Base-by-base conservation (phyloP, 2,888 invertebrate species). In the Periphyllus acericola region DNA sequence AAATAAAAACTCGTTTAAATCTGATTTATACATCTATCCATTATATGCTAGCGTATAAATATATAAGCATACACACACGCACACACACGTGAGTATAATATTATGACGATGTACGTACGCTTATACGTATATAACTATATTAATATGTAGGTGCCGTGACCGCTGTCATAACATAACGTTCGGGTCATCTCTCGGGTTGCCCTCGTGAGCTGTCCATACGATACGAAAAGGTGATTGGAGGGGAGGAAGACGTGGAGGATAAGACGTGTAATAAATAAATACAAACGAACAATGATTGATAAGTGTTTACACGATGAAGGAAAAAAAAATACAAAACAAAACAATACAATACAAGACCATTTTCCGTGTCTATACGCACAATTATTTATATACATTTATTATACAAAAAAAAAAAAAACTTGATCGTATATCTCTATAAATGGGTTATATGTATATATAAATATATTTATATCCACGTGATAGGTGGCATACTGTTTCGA, bases 271-370 rank as follows among this genome's bases (percentile, higher is more conserved):
- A 74, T 78, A 71, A 55, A 75, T 83, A 83, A 72, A 34, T n/a
- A 46, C 46, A 21, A 17, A 81, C 71, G 81, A 68, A 82, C 71
- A 55, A 36, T 84, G 83, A 84, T 84, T 84, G 83, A 84, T 84
- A 84, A 84, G 72, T 84, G 75, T 84, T 84, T 84, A 76, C 75
- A 76, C 11, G 74, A 84, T n/a, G 34, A 9, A 21, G 21, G 60
- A 32, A 74, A 21, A 46, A 29, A 66, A 75, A 76, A 75, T 29
- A 40, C 66, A 66, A 34, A 76, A 75, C 36, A 40, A 76, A 66
- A 34, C 34, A 34, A 55, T 40, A 66, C n/a, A 34, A 25, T 36
- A 80, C 36, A 14, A 46, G 68, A n/a, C 68, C 68, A 11, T 66
- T n/a, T 66, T 66, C 9, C n/a, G 6, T 9, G 6, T 14, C 46